phyloP scores from a whole-genome alignment of 53 echinoderm and acorn worm genomes.

The Holothuria leucospilota region DNA sequence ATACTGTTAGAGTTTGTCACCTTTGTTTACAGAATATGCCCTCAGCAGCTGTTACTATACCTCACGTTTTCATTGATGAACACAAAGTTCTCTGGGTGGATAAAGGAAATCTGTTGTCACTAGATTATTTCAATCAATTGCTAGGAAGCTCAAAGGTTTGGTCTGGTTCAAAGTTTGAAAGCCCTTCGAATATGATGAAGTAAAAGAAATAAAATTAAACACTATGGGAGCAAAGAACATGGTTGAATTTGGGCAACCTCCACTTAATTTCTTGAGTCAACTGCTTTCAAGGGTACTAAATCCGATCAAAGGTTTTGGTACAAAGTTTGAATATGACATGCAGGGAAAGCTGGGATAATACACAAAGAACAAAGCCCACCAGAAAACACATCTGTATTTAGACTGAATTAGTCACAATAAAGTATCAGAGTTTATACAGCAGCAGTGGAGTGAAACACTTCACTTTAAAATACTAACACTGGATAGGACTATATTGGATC shows the following conservation, averaged over 20 bases:
- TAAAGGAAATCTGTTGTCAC: slow-evolving; percentile 13
- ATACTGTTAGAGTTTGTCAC: no score
- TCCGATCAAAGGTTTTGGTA: slow-evolving; percentile 49
- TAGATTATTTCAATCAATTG: slow-evolving; percentile 16
- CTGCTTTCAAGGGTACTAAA: slow-evolving; percentile 39
- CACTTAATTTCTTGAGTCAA: slow-evolving; percentile 49
- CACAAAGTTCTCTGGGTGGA: no score
- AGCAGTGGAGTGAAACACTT: no score
- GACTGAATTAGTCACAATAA: slow-evolving; percentile 20
- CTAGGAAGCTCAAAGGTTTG: slow-evolving; percentile 40
- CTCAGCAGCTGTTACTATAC: no score
- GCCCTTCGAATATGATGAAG: neutral
- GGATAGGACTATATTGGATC: no score
- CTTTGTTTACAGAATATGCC: no score
- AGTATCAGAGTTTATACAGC: no score
- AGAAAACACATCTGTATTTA: slow-evolving; percentile 21
- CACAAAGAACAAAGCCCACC: slow-evolving; percentile 46
- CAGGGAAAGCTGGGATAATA: slow-evolving; percentile 37
- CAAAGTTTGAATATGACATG: slow-evolving; percentile 45
- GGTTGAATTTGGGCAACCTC: slow-evolving; percentile 39
- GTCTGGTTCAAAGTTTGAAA: slow-evolving; percentile 42
- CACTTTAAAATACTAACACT: no score
- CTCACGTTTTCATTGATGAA: no score
- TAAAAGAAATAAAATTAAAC: slow-evolving; percentile 47
- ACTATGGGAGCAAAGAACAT: slow-evolving; percentile 45